Evolutionary conservation across 1,140 invertebrate genomes (phyloP).

Genomic region (Sitophilus oryzae): DNA sequence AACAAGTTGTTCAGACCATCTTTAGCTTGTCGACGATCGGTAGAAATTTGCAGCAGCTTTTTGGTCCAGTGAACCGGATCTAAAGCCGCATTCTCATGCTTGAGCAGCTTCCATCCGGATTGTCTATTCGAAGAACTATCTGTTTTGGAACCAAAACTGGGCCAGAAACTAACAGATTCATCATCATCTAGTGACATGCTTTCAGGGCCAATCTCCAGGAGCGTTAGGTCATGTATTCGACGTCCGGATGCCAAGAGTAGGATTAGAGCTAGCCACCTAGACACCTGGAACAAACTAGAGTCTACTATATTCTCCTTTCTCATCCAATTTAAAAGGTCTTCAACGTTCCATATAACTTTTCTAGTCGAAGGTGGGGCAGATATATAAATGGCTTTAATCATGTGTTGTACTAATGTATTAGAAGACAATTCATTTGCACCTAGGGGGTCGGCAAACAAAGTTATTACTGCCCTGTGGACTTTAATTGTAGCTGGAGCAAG

Average conservation of each 20-base stretch:
- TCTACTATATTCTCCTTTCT: background rate
- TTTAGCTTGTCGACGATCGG: background rate
- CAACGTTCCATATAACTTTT: slow-evolving; percentile 8
- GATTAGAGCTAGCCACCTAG: slow-evolving; percentile 28
- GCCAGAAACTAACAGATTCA: slow-evolving; percentile 33
- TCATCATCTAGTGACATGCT: slow-evolving; percentile 4
- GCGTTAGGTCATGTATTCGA: slow-evolving; percentile 39
- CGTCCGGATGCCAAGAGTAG: slow-evolving; percentile 38
- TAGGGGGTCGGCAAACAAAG: slow-evolving; percentile 12
- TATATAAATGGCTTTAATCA: background rate
- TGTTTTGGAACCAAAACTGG: slow-evolving; percentile 40
- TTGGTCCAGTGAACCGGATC: slow-evolving; percentile 7
- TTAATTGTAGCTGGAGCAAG: slow-evolving; percentile 12
- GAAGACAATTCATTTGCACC: background rate
- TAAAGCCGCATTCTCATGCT: background rate
- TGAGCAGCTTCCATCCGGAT: slow-evolving; percentile 36
- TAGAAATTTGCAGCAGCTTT: background rate
- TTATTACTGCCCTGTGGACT: slow-evolving; percentile 19
- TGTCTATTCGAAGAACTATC: slow-evolving; percentile 33
- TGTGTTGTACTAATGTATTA: background rate
- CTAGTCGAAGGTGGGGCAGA: background rate
- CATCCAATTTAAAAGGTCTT: slow-evolving; percentile 4
- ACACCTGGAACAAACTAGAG: slow-evolving; percentile 34
- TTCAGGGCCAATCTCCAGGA: slow-evolving; percentile 30
- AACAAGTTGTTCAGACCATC: slow-evolving; percentile 1